Conservation (phyloP, 2,113 vertebrate species). For the Lamprologus ornatipinnis region DNA sequence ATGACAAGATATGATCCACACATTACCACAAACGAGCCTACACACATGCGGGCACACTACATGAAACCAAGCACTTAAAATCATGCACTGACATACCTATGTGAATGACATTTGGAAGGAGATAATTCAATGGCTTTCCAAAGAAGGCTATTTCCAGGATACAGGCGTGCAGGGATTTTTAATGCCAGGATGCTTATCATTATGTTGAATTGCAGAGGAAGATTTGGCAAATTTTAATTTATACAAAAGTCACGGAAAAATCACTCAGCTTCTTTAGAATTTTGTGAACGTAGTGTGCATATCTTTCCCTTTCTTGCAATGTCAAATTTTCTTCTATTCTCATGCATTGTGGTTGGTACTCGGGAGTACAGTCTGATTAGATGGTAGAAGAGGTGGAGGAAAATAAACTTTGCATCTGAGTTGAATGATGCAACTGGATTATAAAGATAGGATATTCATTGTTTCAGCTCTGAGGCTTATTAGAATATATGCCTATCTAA, state of each 20-base stretch:
- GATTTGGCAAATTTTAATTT: conserved; percentile 34
- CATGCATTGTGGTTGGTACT: not conserved
- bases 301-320: not conserved
- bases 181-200: conserved; percentile 29
- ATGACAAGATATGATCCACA: conserved; percentile 50
- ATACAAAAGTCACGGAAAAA: conserved; percentile 3
- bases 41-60: not conserved
- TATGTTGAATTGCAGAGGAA: conserved; percentile 4
- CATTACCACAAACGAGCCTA: not conserved
- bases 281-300: not conserved
- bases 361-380: not conserved
- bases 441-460: not conserved
- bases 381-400: not conserved
- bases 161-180: conserved; percentile 10
- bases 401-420: not conserved
- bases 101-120: conserved; percentile 13
- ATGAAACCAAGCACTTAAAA: not conserved
- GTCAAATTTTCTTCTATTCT: not conserved
- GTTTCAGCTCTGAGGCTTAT: not conserved
- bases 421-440: not conserved
- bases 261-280: conserved; percentile 1
- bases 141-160: conserved; percentile 24
- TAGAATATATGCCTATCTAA: not conserved
- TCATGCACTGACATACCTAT: not conserved
- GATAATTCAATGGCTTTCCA: conserved; percentile 29